Conservation (phyloP, 92 coral and sea anemone genomes). For the Parazoanthus swiftii region DNA sequence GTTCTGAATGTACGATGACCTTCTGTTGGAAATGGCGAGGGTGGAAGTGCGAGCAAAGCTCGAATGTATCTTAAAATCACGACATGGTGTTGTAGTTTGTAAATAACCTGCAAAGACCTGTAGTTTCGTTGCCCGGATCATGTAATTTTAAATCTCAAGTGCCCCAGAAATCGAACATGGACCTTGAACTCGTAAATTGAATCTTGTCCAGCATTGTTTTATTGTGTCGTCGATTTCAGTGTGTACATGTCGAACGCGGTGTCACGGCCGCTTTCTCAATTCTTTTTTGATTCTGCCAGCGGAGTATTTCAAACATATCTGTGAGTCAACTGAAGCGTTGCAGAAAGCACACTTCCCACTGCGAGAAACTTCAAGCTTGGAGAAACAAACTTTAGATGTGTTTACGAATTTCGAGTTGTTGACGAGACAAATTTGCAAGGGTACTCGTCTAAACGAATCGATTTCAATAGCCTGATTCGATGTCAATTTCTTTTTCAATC, state of each 20-base stretch:
- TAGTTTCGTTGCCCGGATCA: slow-evolving; percentile 22
- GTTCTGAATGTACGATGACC: background rate
- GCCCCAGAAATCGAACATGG: slow-evolving; percentile 18
- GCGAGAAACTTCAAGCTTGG: slow-evolving; percentile 17
- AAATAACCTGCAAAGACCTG: slow-evolving; percentile 48
- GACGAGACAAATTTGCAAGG: slow-evolving; percentile 1
- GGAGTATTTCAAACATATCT: background rate
- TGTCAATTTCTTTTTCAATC: background rate
- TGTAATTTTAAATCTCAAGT: slow-evolving; percentile 35
- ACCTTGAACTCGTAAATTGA: slow-evolving; percentile 41
- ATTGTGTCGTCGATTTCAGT: slow-evolving; percentile 34
- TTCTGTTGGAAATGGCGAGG: background rate
- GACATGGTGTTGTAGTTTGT: slow-evolving; percentile 12
- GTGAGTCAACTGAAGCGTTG: background rate
- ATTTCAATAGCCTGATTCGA: slow-evolving; percentile 7
- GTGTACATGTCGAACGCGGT: background rate
- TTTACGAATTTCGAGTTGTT: background rate
- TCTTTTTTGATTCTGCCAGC: background rate
- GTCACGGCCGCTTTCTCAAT: slow-evolving; percentile 9
- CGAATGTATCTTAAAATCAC: background rate
- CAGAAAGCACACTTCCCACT: background rate
- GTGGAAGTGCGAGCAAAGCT: background rate
- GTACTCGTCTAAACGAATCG: slow-evolving; percentile 22
- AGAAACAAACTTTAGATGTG: slow-evolving; percentile 4
- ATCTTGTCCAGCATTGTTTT: slow-evolving; percentile 38